These are phyloP conservation scores for Anabas testudineus DNA, from an alignment of 2,797 vertebrate genomes.

Conservation along the genomic window DNA sequence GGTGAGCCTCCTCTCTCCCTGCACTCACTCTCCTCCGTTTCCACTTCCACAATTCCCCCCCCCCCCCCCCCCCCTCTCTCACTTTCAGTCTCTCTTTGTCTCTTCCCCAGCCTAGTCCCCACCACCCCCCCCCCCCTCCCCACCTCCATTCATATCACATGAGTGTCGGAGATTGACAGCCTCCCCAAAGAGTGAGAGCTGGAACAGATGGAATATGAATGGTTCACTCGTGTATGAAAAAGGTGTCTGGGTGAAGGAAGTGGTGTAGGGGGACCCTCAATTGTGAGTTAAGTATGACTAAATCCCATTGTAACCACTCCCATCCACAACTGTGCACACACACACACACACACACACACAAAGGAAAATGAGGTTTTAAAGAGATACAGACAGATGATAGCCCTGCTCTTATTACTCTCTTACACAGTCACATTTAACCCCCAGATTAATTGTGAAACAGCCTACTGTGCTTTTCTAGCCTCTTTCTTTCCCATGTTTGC, in stretches of 20 bases:
- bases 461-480: not conserved
- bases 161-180: conserved; percentile 96
- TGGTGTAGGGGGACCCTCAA: conserved; percentile 77
- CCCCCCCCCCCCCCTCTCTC: conserved; percentile 64
- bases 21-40: not conserved
- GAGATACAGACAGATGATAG: conserved; percentile 46
- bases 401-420: conserved; percentile 24
- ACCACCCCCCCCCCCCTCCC: conserved; percentile 25
- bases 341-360: conserved; percentile 14
- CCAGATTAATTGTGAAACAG: not conserved
- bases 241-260: conserved; percentile 84
- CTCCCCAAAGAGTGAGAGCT: conserved; percentile 95
- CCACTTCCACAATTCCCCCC: conserved; percentile 75
- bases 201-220: conserved; percentile 99
- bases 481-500: too few species aligned
- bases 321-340: conserved; percentile 4
- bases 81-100: conserved; percentile 82
- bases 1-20: conserved; percentile 75
- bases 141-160: conserved; percentile 89
- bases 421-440: conserved; percentile 1
- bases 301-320: conserved; percentile 69
- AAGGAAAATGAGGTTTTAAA: conserved; percentile 40
- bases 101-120: conserved; percentile 67
- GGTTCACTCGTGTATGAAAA: conserved; percentile 97
- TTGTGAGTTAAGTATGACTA: conserved; percentile 80